phyloP scores from a whole-genome alignment of 2,888 invertebrate genomes.

The Lamellibrachia columna region DNA sequence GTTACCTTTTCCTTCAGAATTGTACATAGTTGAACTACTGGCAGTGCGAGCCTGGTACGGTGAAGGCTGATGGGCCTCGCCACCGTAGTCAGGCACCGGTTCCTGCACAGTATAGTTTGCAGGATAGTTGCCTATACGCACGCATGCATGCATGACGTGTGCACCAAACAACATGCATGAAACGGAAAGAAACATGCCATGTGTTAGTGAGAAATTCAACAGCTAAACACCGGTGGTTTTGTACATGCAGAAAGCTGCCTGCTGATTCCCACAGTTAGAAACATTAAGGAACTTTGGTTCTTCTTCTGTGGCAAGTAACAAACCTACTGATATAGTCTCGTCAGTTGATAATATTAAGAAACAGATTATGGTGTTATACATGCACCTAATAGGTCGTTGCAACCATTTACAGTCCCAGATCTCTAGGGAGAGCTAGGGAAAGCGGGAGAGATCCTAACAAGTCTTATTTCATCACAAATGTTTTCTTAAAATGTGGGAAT shows the following conservation, averaged over 20 bases:
- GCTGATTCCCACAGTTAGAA: too few species aligned
- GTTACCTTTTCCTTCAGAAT: conserved; percentile 22
- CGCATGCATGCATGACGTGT: background rate
- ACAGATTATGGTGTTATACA: too few species aligned
- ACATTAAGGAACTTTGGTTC: too few species aligned
- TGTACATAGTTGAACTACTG: conserved; percentile 37
- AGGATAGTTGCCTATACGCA: background rate
- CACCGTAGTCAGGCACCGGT: conserved; percentile 49
- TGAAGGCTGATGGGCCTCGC: conserved; percentile 42
- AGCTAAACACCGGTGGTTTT: background rate
- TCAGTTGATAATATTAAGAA: too few species aligned
- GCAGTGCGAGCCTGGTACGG: conserved; percentile 38
- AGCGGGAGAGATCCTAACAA: too few species aligned
- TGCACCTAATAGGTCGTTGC: too few species aligned
- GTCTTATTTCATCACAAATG: background rate
- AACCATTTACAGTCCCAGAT: too few species aligned
- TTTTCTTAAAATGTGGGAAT: background rate
- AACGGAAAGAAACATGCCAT: background rate
- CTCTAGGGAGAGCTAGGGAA: too few species aligned
- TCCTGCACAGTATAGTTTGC: conserved; percentile 23
- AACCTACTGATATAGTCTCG: too few species aligned
- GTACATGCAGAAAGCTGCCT: background rate
- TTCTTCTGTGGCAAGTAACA: too few species aligned
- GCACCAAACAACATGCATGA: conserved; percentile 12
- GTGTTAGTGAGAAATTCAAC: background rate